These are phyloP conservation scores for Erebia ligea DNA, from an alignment of 2,888 invertebrate genomes.

Conservation along the genomic window DNA sequence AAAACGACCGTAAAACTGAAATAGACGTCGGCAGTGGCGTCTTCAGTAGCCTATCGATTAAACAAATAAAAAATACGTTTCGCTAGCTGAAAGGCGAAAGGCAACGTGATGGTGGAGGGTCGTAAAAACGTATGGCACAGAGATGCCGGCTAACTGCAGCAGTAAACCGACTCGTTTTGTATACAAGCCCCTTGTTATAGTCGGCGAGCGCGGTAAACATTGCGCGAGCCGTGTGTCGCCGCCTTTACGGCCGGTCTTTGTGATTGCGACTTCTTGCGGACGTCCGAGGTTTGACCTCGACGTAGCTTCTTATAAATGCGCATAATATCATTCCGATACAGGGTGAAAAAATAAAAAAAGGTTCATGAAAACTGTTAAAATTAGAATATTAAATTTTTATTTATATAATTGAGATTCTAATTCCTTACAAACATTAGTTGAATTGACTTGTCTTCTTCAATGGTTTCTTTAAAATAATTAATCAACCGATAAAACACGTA, in stretches of 20 bases:
- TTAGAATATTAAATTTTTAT: no score
- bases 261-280: slow-evolving; percentile 64
- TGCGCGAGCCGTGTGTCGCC: slow-evolving; percentile 76
- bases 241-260: slow-evolving; percentile 77
- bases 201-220: slow-evolving; percentile 73
- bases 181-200: slow-evolving; percentile 79
- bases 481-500: no score
- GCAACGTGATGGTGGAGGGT: slow-evolving; percentile 75
- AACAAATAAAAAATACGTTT: slow-evolving; percentile 80
- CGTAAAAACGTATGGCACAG: slow-evolving; percentile 81
- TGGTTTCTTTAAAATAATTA: neutral
- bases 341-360: slow-evolving; percentile 15
- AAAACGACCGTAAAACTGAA: slow-evolving; percentile 72
- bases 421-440: neutral
- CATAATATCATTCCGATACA: slow-evolving; percentile 27
- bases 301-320: slow-evolving; percentile 46
- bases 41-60: slow-evolving; percentile 80
- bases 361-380: slow-evolving; percentile 4
- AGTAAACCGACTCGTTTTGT: slow-evolving; percentile 79
- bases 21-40: slow-evolving; percentile 71
- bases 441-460: neutral
- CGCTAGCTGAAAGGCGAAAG: slow-evolving; percentile 78
- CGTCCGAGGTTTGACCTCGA: slow-evolving; percentile 57
- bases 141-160: slow-evolving; percentile 78
- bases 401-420: neutral